Percentiles rank a stretch among this genome's conserved stretches.
Conservation (phyloP, 2,797 vertebrate genomes). For the Rhabdophis nuchalis region DNA sequence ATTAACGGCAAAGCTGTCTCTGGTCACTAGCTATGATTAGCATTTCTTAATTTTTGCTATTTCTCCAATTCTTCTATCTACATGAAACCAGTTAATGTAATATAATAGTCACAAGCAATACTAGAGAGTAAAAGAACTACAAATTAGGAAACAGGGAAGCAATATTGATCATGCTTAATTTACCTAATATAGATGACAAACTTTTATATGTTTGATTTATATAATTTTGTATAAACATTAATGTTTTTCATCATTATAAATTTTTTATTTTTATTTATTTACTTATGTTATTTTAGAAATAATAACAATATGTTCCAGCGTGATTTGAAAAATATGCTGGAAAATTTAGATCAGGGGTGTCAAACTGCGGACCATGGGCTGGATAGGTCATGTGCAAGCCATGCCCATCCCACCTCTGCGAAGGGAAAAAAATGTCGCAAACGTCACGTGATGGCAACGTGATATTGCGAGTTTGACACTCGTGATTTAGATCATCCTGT, state of each 20-base stretch:
- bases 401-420: rapidly evolving
- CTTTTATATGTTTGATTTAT: neutral
- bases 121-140: neutral
- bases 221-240: neutral
- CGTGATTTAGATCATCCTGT: neutral
- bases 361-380: too few relatives aligned
- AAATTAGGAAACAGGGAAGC: neutral
- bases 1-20: neutral
- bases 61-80: neutral
- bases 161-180: neutral
- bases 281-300: conserved; percentile 12
- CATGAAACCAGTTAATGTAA: neutral
- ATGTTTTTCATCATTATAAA: neutral
- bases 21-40: neutral
- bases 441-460: too few relatives aligned
- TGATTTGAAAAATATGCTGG: neutral
- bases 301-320: neutral
- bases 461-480: too few relatives aligned
- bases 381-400: too few relatives aligned
- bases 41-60: neutral
- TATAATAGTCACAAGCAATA: neutral
- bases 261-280: neutral
- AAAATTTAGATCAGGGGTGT: neutral
- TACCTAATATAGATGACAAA: neutral
- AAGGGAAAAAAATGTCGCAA: too few relatives aligned